A percentile compares a stretch with the other conserved stretches of the same genome.
phyloP scores from a whole-genome alignment of 2,113 vertebrate species.

The Furnarius figulus region DNA sequence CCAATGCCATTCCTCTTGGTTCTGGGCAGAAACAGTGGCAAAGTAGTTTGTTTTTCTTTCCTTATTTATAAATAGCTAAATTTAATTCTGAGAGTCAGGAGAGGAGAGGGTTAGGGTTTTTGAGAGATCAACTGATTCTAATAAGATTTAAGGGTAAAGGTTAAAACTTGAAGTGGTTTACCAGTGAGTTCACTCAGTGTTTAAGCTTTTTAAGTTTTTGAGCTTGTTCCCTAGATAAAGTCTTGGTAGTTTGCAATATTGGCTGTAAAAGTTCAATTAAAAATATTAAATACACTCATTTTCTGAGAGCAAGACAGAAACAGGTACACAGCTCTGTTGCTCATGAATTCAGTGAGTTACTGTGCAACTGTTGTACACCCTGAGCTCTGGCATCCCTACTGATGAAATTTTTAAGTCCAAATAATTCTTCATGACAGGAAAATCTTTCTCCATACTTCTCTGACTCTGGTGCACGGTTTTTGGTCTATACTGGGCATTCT shows the following conservation, averaged over 20 bases:
- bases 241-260: neutral
- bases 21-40: neutral
- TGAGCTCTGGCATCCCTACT: neutral
- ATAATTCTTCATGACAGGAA: neutral
- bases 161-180: neutral
- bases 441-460: neutral
- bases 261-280: neutral
- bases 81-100: neutral
- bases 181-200: neutral
- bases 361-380: neutral
- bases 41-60: neutral
- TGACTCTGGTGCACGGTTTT: neutral
- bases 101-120: neutral
- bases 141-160: conserved; percentile 1
- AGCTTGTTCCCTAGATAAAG: neutral
- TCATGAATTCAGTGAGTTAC: neutral
- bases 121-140: neutral
- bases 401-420: neutral
- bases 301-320: neutral
- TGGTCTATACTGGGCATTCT: neutral
- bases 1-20: neutral
- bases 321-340: neutral
- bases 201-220: neutral
- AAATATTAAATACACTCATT: neutral
- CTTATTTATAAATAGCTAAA: neutral